Evolutionary conservation across 2,797 vertebrate species (phyloP).

Genomic region (Notolabrus celidotus): DNA sequence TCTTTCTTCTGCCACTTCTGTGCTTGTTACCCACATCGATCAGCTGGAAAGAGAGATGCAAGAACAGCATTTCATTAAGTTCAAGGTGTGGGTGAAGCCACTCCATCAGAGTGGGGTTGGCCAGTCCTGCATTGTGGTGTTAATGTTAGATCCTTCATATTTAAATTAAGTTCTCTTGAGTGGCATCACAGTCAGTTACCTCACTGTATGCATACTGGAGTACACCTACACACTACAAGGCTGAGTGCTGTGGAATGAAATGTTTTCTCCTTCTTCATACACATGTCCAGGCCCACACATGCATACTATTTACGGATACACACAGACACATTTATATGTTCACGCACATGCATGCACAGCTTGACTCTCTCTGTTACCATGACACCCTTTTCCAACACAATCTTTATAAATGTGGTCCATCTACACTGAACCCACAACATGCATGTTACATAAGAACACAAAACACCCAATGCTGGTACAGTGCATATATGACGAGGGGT

Average conservation of each 20-base stretch:
- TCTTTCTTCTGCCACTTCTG: background rate
- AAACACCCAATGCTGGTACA: constrained; percentile 18
- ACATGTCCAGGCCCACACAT: constrained; percentile 46
- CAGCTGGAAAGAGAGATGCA: constrained; percentile 1
- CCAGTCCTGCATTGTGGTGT: constrained; percentile 37
- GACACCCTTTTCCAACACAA: constrained; percentile 52
- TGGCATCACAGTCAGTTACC: constrained; percentile 43
- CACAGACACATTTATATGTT: background rate
- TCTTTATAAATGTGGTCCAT: constrained; percentile 52
- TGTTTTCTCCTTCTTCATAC: constrained; percentile 28
- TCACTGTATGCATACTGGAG: constrained; percentile 5
- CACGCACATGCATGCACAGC: constrained; percentile 1
- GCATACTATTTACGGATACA: constrained; percentile 5
- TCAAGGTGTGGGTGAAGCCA: constrained; percentile 42
- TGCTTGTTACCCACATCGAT: constrained; percentile 1
- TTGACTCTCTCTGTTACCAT: constrained; percentile 40
- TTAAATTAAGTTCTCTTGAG: constrained; percentile 49
- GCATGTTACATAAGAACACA: constrained; percentile 32
- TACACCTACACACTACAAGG: constrained; percentile 40
- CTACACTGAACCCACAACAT: constrained; percentile 16
- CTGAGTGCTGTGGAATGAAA: background rate
- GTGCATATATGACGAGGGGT: constrained; percentile 14
- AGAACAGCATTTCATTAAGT: constrained; percentile 35
- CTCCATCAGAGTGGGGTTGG: constrained; percentile 44
- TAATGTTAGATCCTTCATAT: constrained; percentile 55